Evolutionary conservation across 1,140 invertebrate species (phyloP).

Genomic region (Leptinotarsa lineolata): DNA sequence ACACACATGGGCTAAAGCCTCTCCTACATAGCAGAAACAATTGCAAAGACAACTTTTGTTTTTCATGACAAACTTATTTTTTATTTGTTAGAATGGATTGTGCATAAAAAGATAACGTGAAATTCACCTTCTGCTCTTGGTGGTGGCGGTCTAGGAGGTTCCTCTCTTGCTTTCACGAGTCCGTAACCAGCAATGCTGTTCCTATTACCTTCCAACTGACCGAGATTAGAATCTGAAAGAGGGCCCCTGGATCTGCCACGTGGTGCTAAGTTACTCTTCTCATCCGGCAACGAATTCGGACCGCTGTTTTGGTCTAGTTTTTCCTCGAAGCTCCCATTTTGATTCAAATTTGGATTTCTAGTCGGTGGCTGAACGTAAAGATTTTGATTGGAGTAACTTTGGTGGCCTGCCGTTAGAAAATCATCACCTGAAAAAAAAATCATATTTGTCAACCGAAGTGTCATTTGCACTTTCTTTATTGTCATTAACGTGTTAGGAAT

Average conservation of each 20-base stretch:
- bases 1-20: too few species aligned
- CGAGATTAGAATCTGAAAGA: slow-evolving; percentile 67
- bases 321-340: slow-evolving; percentile 49
- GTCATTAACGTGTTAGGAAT: too few species aligned
- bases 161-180: slow-evolving; percentile 57
- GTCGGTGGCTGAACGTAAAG: slow-evolving; percentile 89
- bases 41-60: too few species aligned
- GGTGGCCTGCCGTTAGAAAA: slow-evolving; percentile 56
- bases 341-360: slow-evolving; percentile 57
- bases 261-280: slow-evolving; percentile 72
- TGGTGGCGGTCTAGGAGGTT: slow-evolving; percentile 84
- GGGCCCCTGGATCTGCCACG: slow-evolving; percentile 73
- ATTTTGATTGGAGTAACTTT: slow-evolving; percentile 84
- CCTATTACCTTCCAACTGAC: slow-evolving; percentile 54
- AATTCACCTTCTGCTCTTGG: slow-evolving; percentile 75
- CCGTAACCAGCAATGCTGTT: slow-evolving; percentile 51
- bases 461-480: too few species aligned
- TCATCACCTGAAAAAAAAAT: slow-evolving; percentile 50
- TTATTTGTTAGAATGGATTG: too few species aligned
- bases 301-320: slow-evolving; percentile 51
- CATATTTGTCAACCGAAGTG: too few species aligned
- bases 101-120: too few species aligned
- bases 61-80: too few species aligned
- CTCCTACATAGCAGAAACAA: too few species aligned
- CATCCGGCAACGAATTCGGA: slow-evolving; percentile 59